Conservation (phyloP, 2,797 vertebrate genomes). For the Poecilia gillii region DNA sequence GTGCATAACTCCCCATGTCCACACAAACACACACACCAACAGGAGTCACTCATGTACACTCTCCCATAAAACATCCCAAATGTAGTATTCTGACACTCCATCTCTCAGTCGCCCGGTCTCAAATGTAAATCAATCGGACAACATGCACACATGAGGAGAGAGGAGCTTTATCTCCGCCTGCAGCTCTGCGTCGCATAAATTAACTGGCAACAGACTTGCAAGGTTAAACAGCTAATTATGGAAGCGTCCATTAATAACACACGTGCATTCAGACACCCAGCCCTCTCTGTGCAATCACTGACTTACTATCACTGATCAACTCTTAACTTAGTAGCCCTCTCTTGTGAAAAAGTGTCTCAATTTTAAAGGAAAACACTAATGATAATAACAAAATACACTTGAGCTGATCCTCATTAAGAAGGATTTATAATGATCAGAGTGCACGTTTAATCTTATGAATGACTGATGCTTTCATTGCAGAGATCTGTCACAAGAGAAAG, state of each 20-base stretch:
- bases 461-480: constrained; percentile 41
- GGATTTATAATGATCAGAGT: not conserved
- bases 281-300: not conserved
- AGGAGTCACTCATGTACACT: constrained; percentile 28
- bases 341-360: not conserved
- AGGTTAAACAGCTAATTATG: constrained; percentile 69
- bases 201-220: constrained; percentile 61
- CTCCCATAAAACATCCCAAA: constrained; percentile 42
- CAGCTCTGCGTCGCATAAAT: constrained; percentile 54
- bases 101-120: constrained; percentile 12
- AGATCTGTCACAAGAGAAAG: constrained; percentile 18
- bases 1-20: constrained; percentile 6
- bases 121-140: constrained; percentile 41
- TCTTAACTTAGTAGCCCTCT: not conserved
- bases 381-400: not conserved
- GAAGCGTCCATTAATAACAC: constrained; percentile 43
- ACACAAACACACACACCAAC: constrained; percentile 20
- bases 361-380: not conserved
- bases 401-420: not conserved
- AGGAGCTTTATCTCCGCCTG: constrained; percentile 33
- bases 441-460: constrained; percentile 3
- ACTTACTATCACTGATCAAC: not conserved
- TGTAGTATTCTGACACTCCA: constrained; percentile 34
- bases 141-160: not conserved
- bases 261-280: constrained; percentile 1